Evolutionary conservation across 2,113 vertebrate genomes (phyloP).

Genomic region (Fregetta grallaria): DNA sequence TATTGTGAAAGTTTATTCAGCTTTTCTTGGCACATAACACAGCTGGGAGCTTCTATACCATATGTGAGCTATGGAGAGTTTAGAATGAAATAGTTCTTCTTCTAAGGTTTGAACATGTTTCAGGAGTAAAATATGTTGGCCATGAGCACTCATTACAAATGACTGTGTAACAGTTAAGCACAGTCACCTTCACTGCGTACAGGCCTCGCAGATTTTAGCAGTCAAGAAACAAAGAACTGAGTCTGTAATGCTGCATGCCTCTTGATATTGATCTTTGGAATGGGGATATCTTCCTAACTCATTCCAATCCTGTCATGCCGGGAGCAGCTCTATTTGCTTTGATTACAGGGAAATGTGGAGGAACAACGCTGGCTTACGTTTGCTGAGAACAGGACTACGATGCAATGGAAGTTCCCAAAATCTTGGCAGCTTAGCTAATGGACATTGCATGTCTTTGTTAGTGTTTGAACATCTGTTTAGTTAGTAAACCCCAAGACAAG

Average conservation of each 20-base stretch:
- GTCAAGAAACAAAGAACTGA: neutral
- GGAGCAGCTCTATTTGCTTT: neutral
- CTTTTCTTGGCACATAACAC: neutral
- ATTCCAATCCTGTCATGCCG: neutral
- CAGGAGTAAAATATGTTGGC: neutral
- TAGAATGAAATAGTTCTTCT: neutral
- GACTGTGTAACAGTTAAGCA: neutral
- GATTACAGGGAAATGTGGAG: neutral
- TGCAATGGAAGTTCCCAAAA: neutral
- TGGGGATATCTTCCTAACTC: neutral
- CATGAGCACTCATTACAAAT: neutral
- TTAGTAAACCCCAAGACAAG: neutral
- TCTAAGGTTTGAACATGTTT: neutral
- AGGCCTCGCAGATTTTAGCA: neutral
- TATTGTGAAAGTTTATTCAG: neutral
- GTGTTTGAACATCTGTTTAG: slow-evolving; percentile 18
- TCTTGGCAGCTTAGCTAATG: neutral
- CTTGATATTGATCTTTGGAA: neutral
- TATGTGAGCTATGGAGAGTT: neutral
- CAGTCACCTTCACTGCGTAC: neutral
- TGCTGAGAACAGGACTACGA: neutral
- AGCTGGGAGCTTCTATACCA: neutral
- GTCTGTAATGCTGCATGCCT: neutral
- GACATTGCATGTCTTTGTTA: neutral
- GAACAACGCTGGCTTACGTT: neutral